Conservation (phyloP, 2,113 vertebrate genomes). For the Equus przewalskii region DNA sequence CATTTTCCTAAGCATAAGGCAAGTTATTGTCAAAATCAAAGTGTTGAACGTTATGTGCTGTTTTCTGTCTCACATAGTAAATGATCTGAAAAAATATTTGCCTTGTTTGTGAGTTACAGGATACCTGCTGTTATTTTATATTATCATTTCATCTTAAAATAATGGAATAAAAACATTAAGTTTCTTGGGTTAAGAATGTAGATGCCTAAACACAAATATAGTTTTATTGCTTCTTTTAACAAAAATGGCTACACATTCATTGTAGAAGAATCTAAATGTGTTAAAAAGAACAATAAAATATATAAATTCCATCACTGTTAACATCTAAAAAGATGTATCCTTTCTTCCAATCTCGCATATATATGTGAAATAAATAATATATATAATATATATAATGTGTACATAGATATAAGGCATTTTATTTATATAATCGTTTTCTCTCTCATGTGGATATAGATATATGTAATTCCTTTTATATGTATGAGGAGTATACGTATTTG, state of each 20-base stretch:
- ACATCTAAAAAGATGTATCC: neutral
- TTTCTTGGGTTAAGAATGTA: neutral
- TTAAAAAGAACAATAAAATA: neutral
- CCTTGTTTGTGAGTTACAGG: neutral
- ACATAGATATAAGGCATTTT: neutral
- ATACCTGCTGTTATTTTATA: neutral
- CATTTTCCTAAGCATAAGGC: neutral
- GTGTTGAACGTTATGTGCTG: neutral
- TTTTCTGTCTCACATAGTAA: neutral
- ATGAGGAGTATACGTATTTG: neutral
- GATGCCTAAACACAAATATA: neutral
- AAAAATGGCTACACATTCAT: neutral
- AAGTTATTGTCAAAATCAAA: neutral
- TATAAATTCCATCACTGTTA: neutral
- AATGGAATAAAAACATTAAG: neutral
- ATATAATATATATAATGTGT: neutral
- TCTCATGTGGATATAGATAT: neutral
- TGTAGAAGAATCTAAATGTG: neutral
- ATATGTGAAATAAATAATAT: neutral
- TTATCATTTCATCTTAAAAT: neutral
- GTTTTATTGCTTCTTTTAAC: neutral
- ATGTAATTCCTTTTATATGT: neutral
- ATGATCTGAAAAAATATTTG: neutral
- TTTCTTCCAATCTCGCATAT: neutral
- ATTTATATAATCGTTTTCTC: neutral